Evolutionary conservation across 2,113 vertebrate genomes (phyloP).

Genomic region (Agelaius tricolor): DNA sequence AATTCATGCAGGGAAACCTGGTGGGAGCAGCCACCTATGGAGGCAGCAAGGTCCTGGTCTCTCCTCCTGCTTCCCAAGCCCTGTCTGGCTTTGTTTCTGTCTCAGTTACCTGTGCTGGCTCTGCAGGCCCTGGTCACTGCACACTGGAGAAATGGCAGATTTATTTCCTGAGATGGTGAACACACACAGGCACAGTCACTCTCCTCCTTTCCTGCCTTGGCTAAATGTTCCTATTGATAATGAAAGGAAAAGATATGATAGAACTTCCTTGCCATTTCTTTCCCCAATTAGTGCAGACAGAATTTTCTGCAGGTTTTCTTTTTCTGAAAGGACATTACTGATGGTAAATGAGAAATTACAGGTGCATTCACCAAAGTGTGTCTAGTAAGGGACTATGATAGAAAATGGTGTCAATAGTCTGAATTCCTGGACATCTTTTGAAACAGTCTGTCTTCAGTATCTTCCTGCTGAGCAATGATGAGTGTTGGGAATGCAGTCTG

Average conservation of each 20-base stretch:
- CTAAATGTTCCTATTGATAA: background rate
- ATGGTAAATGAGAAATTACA: background rate
- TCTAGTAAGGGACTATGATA: background rate
- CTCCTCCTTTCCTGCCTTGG: background rate
- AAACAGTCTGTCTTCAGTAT: background rate
- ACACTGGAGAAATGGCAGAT: background rate
- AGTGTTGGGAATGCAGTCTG: background rate
- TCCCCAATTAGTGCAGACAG: background rate
- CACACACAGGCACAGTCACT: background rate
- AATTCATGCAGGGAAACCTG: background rate
- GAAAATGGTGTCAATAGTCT: background rate
- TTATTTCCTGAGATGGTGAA: background rate
- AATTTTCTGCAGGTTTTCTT: background rate
- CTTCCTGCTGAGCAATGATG: background rate
- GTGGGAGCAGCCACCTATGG: background rate
- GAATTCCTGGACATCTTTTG: background rate
- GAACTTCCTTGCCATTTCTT: rapidly evolving
- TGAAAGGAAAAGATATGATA: background rate
- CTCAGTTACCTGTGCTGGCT: background rate
- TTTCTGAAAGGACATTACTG: background rate
- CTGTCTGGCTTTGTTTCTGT: background rate
- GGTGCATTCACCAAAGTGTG: background rate
- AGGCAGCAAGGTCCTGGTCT: background rate
- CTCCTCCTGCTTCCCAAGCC: background rate
- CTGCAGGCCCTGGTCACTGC: background rate